Percentiles rank a stretch among this genome's conserved stretches.
These are phyloP conservation scores for Leguminivora glycinivorella DNA, from an alignment of 1,140 invertebrate species.

Conservation along the genomic window DNA sequence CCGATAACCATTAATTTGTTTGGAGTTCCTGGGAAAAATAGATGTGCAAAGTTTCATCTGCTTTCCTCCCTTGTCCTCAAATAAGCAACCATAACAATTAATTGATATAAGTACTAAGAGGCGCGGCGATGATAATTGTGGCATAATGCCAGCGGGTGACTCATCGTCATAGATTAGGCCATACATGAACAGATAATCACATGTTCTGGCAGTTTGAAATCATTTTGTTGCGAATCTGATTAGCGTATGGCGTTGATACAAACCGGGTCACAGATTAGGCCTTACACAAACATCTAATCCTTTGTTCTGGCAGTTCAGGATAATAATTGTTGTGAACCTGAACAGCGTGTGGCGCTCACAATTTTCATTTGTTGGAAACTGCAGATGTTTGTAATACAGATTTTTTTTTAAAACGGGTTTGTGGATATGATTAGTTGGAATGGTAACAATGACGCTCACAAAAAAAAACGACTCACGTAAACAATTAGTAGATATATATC, in stretches of 20 bases:
- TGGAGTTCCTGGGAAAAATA: too few species aligned
- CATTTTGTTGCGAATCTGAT: neutral
- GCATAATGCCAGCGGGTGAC: constrained; percentile 62
- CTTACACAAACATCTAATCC: neutral
- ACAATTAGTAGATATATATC: too few species aligned
- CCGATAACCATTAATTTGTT: too few species aligned
- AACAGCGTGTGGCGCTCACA: neutral
- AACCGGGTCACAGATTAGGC: neutral
- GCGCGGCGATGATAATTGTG: constrained; percentile 63
- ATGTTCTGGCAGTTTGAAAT: neutral
- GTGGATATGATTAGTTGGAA: too few species aligned
- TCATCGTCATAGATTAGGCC: constrained; percentile 39
- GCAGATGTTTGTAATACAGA: too few species aligned
- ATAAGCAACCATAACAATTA: constrained; percentile 64
- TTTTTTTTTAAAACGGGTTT: too few species aligned
- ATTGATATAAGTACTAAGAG: constrained; percentile 67
- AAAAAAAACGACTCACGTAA: too few species aligned
- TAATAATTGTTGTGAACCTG: neutral
- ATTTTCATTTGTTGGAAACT: too few species aligned
- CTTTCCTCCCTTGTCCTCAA: constrained; percentile 39
- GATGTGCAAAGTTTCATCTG: constrained; percentile 39
- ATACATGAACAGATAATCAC: neutral
- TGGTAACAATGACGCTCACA: too few species aligned
- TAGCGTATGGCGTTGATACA: neutral
- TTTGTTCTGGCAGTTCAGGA: neutral